Conservation (phyloP, 2,113 vertebrate species). For the Rhipidura dahli region DNA sequence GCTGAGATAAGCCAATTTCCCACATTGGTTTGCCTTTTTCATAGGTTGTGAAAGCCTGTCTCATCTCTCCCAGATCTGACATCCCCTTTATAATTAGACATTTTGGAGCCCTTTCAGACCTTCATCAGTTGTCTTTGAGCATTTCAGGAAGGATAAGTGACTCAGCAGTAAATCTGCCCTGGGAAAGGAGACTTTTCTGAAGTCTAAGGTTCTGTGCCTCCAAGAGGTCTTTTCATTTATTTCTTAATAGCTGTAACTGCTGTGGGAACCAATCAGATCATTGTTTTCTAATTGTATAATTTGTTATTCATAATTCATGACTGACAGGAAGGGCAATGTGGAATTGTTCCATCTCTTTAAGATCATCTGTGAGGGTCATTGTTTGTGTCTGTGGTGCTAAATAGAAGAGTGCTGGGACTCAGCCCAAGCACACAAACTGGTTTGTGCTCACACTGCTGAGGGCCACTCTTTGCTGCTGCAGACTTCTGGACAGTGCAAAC, state of each 20-base stretch:
- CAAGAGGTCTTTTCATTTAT: constrained; percentile 1
- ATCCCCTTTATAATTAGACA: constrained; percentile 8
- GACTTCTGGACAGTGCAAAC: not conserved
- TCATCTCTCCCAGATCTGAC: constrained; percentile 41
- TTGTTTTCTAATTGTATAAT: not conserved
- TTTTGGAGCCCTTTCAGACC: constrained; percentile 16
- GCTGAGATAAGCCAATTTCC: constrained; percentile 25
- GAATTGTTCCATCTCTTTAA: not conserved
- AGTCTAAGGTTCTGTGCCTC: not conserved
- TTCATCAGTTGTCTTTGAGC: not conserved
- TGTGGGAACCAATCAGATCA: not conserved
- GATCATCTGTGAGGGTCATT: not conserved
- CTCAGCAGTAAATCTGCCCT: not conserved
- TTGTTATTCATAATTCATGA: constrained; percentile 11
- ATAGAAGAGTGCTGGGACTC: not conserved
- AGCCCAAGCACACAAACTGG: not conserved
- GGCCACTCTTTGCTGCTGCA: not conserved
- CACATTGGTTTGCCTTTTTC: constrained; percentile 14
- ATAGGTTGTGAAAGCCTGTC: not conserved
- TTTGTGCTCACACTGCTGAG: not conserved
- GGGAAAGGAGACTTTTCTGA: not conserved
- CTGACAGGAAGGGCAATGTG: not conserved
- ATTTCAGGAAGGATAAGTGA: not conserved
- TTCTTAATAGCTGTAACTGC: not conserved
- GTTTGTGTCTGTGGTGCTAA: not conserved